A percentile compares a stretch with the other conserved stretches of the same genome.
Evolutionary conservation across 2,797 vertebrate species (phyloP).

Genomic region (Epinephelus awoara): DNA sequence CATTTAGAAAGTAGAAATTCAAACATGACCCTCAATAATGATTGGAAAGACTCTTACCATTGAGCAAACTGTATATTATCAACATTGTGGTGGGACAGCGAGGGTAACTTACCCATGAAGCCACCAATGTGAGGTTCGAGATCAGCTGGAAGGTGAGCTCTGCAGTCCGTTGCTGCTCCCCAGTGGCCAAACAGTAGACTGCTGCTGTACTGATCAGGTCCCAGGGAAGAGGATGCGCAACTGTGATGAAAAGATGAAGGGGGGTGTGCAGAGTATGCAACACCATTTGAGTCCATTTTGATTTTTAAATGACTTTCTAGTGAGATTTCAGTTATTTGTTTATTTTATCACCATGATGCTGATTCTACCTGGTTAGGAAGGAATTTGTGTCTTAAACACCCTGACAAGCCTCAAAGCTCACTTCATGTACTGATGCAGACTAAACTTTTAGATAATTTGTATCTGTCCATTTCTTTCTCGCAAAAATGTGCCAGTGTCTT

Average conservation of each 20-base stretch:
- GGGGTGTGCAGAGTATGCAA: not conserved
- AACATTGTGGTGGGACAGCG: not conserved
- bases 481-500: not conserved
- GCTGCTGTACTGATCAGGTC: not conserved
- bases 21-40: not conserved
- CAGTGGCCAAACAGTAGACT: conserved; percentile 49
- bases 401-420: not conserved
- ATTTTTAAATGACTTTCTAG: not conserved
- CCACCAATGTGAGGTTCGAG: not conserved
- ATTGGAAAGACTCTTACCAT: not conserved
- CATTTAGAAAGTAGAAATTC: not conserved
- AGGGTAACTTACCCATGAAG: not conserved
- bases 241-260: not conserved
- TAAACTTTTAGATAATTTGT: not conserved
- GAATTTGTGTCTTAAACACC: not conserved
- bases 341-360: not conserved
- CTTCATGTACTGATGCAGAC: not conserved
- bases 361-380: not conserved
- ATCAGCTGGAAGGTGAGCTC: not conserved
- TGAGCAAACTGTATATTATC: not conserved
- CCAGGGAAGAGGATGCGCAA: not conserved
- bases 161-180: conserved; percentile 45
- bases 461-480: not conserved
- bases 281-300: not conserved
- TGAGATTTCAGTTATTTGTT: not conserved